Evolutionary conservation across 2,113 vertebrate genomes (phyloP).

Genomic region (Oncorhynchus kisutch): DNA sequence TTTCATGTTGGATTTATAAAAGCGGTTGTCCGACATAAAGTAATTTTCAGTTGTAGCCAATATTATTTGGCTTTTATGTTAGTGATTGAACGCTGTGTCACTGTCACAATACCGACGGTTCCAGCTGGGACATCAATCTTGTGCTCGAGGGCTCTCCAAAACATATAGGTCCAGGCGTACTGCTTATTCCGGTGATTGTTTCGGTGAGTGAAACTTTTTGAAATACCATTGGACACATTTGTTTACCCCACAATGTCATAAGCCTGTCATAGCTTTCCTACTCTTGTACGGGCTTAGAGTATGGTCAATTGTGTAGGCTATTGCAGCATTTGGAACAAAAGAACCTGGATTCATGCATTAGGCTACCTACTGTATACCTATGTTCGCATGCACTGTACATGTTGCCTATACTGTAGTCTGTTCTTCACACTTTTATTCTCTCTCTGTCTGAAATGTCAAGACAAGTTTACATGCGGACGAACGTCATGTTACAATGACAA

Average conservation of each 20-base stretch:
- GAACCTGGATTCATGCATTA: no score
- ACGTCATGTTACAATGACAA: no score
- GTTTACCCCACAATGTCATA: background rate
- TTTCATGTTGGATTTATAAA: background rate
- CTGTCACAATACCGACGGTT: slow-evolving; percentile 7
- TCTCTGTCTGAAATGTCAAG: no score
- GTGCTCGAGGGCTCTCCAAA: slow-evolving; percentile 3
- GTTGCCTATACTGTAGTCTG: no score
- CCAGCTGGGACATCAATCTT: slow-evolving; percentile 44
- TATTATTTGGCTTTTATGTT: background rate
- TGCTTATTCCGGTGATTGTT: slow-evolving; percentile 50
- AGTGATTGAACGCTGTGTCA: slow-evolving; percentile 1
- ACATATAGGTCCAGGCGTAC: slow-evolving; percentile 4
- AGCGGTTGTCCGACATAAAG: background rate
- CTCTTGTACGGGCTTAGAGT: no score
- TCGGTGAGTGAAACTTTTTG: slow-evolving; percentile 69
- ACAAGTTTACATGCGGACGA: no score
- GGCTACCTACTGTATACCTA: no score
- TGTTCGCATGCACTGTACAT: no score
- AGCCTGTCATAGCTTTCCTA: background rate
- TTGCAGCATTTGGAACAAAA: no score
- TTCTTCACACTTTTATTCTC: no score
- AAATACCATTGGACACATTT: background rate
- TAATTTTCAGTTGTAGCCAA: background rate
- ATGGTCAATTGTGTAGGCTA: no score